Evolutionary conservation across 2,113 vertebrate species (phyloP).

Genomic region (Nymphicus hollandicus): DNA sequence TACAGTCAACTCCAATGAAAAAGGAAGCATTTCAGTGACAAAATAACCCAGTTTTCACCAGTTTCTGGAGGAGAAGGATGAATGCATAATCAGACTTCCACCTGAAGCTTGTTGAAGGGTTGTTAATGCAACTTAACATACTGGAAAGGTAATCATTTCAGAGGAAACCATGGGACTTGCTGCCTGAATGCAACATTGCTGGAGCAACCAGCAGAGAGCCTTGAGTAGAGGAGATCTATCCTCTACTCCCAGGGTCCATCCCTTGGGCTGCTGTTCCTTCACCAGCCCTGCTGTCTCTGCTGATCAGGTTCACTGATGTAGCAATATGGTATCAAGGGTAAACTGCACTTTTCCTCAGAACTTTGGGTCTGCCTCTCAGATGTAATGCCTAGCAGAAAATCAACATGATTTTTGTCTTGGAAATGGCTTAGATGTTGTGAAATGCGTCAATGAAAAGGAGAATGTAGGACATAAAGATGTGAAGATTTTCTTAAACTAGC

Average conservation of each 20-base stretch:
- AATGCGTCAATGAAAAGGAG: background rate
- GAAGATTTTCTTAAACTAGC: background rate
- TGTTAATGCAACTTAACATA: background rate
- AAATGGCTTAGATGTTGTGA: background rate
- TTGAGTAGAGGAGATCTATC: background rate
- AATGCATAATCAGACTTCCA: background rate
- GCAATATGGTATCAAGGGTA: background rate
- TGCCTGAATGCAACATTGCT: background rate
- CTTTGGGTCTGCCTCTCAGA: background rate
- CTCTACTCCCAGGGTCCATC: background rate
- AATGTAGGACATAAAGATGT: background rate
- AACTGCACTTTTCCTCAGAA: background rate
- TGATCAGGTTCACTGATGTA: background rate
- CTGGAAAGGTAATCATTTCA: background rate
- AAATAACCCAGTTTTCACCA: background rate
- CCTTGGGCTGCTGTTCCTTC: background rate
- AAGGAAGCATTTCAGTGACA: background rate
- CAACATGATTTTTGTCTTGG: background rate
- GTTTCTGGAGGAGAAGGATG: background rate
- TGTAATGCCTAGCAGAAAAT: background rate
- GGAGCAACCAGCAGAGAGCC: background rate
- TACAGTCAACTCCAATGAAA: background rate
- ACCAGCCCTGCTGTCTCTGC: rapidly evolving
- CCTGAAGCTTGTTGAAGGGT: background rate
- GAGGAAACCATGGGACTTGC: background rate